Evolutionary conservation across 2,797 vertebrate genomes (phyloP).

Genomic region (Gephyroberyx darwinii): DNA sequence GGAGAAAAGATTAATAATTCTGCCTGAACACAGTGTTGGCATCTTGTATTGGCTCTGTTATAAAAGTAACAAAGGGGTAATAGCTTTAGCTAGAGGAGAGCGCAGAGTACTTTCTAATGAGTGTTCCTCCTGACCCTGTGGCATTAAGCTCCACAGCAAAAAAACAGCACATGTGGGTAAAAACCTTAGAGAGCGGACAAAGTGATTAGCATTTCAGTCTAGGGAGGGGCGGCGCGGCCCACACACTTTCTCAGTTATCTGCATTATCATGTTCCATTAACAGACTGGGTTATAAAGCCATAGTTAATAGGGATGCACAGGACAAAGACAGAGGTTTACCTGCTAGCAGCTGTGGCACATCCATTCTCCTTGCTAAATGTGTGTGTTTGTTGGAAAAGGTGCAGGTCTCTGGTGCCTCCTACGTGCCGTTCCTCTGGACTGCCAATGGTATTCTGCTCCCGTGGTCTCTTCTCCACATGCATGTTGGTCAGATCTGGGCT

Average conservation of each 20-base stretch:
- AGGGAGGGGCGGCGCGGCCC: conserved; percentile 59
- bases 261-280: conserved; percentile 70
- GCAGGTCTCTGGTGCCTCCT: conserved; percentile 32
- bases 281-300: conserved; percentile 29
- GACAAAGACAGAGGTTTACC: conserved; percentile 16
- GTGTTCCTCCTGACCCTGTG: conserved; percentile 57
- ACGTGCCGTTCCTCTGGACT: conserved; percentile 18
- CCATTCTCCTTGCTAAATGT: not conserved
- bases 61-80: conserved; percentile 68
- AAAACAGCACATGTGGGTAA: conserved; percentile 63
- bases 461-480: conserved; percentile 23
- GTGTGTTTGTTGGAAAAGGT: conserved; percentile 45
- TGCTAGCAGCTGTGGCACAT: conserved; percentile 16
- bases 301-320: conserved; percentile 34
- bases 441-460: conserved; percentile 19
- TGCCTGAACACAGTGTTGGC: conserved; percentile 30
- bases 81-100: conserved; percentile 65
- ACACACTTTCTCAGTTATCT: conserved; percentile 50
- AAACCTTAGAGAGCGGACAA: conserved; percentile 67
- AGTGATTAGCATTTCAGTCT: conserved; percentile 72
- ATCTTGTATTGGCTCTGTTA: conserved; percentile 36
- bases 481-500: conserved; percentile 30
- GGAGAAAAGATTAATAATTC: conserved; percentile 31
- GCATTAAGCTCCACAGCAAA: conserved; percentile 64
- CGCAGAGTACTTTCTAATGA: conserved; percentile 69